phyloP scores from a whole-genome alignment of 2,797 vertebrate species.

The Malurus leucopterus region DNA sequence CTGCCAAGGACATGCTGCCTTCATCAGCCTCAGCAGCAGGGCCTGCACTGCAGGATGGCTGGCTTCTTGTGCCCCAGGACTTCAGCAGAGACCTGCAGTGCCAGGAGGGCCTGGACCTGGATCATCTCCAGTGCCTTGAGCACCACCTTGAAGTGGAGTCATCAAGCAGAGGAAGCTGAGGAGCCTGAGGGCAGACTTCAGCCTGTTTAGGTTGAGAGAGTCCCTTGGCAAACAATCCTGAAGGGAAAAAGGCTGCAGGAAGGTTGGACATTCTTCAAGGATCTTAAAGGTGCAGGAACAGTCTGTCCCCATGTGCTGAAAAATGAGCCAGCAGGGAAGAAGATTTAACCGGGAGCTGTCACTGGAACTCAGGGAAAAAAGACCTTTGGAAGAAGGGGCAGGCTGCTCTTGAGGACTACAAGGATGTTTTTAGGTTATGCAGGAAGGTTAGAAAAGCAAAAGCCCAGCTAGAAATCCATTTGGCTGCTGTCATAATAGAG shows the following conservation, averaged over 20 bases:
- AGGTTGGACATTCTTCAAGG: neutral
- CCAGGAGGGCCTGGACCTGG: slow-evolving; percentile 72
- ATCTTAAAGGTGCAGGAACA: neutral
- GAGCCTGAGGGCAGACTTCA: slow-evolving; percentile 58
- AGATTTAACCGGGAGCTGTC: neutral
- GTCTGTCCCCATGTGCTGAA: neutral
- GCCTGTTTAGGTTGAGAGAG: neutral
- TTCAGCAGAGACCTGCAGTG: slow-evolving; percentile 76
- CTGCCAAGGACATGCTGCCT: slow-evolving; percentile 74
- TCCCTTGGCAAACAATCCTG: neutral
- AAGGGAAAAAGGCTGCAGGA: neutral
- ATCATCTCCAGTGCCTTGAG: slow-evolving; percentile 82
- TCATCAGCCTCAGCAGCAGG: slow-evolving; percentile 81
- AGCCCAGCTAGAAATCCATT: neutral
- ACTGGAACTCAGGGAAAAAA: neutral
- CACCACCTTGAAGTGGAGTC: slow-evolving; percentile 86
- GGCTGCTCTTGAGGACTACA: neutral
- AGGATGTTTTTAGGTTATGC: neutral
- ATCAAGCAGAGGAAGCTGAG: slow-evolving; percentile 80
- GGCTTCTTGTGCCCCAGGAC: slow-evolving; percentile 81
- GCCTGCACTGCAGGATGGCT: slow-evolving; percentile 78
- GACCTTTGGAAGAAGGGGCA: neutral
- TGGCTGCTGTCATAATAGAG: rapidly evolving
- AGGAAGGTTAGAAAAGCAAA: neutral
- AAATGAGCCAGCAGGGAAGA: neutral